Base-by-base conservation (phyloP, 2,113 vertebrate genomes). In the Hypomesus transpacificus region DNA sequence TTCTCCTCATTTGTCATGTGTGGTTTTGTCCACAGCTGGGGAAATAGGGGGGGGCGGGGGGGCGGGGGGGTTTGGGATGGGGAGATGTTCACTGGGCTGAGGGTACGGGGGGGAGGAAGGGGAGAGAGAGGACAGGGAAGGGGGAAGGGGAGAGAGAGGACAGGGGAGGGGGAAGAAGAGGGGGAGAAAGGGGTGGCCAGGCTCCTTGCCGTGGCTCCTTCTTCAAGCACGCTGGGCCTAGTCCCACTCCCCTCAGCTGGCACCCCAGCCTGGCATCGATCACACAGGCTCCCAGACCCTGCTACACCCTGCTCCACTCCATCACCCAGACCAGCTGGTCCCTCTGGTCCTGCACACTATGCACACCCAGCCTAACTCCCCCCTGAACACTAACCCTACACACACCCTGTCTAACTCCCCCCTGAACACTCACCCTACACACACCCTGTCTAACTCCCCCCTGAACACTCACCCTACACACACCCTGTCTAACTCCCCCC, bases 1-100 rank as follows among this genome's bases (percentile, higher is more conserved):
- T 85, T 60, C 53, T 70, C 73, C 85, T 90, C 85, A 84, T 91
- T 92, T 91, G 87, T 90, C 89, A 90, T 80, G 74, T 71, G 70
- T 21, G 62, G 73, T 86, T 88, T 85, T 81, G 84, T 83, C 84
- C 74, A 16, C 73, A 75, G 84, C 76, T 77, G 74, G 80, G 78
- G 75, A 75, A 64, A 69, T 53, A 71, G 67, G 56, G 68, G 31
- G n/a, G 69, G 67, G 74, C 66, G 70, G 71, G 50, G 76, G 78
- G 70, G 71, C 34, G 76, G 78, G 77, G 75, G 77, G 74, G 0
- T 24, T 24, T 24, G 24, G 24, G 24, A 24, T 24, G 24, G 24
- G 24, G 24, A 24, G 2, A 24, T 4, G 6, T 34, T 4, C 31
- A 34, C 31, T 34, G 31, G 31, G 31, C 31, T 34, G 31, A 34